Conservation (phyloP, 64 coral and sea anemone genomes). For the Stichodactyla helianthus region DNA sequence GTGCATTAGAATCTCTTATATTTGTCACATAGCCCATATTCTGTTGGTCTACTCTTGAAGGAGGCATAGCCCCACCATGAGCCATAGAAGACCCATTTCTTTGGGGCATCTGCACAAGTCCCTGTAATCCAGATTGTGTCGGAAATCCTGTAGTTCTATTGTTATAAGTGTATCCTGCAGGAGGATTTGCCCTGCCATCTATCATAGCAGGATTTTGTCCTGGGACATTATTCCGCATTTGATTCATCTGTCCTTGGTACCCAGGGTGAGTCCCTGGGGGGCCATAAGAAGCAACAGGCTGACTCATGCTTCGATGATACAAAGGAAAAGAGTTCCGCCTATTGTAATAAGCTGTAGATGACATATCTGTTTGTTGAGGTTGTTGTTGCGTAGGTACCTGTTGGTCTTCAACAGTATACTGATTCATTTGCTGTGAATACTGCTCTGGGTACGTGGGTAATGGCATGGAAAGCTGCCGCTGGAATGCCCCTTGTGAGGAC, state of each 20-base stretch:
- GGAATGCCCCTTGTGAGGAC: slow-evolving; percentile 12
- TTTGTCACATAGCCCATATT: slow-evolving; percentile 8
- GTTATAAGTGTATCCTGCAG: slow-evolving; percentile 8
- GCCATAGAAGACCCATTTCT: not conserved
- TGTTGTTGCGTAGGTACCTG: slow-evolving; percentile 27
- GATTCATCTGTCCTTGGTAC: slow-evolving; percentile 10
- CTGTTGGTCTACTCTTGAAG: not conserved
- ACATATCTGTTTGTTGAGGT: slow-evolving; percentile 30
- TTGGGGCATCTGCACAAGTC: slow-evolving; percentile 21
- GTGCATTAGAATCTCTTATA: slow-evolving; percentile 17
- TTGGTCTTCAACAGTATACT: slow-evolving; percentile 2
- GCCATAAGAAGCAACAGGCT: slow-evolving; percentile 21
- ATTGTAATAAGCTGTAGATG: slow-evolving; percentile 32
- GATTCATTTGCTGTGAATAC: slow-evolving; percentile 24
- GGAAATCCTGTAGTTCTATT: not conserved
- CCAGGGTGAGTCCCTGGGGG: not conserved
- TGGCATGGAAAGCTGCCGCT: slow-evolving; percentile 79
- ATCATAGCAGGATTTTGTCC: slow-evolving; percentile 20
- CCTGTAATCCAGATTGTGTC: slow-evolving; percentile 28
- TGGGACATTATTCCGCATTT: slow-evolving; percentile 19
- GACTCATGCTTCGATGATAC: slow-evolving; percentile 60
- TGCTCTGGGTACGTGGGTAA: slow-evolving; percentile 52
- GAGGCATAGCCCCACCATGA: not conserved
- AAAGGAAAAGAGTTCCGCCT: slow-evolving; percentile 85
- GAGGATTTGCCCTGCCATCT: not conserved